phyloP scores from a whole-genome alignment of 2,113 vertebrate genomes.

The Austrofundulus limnaeus region DNA sequence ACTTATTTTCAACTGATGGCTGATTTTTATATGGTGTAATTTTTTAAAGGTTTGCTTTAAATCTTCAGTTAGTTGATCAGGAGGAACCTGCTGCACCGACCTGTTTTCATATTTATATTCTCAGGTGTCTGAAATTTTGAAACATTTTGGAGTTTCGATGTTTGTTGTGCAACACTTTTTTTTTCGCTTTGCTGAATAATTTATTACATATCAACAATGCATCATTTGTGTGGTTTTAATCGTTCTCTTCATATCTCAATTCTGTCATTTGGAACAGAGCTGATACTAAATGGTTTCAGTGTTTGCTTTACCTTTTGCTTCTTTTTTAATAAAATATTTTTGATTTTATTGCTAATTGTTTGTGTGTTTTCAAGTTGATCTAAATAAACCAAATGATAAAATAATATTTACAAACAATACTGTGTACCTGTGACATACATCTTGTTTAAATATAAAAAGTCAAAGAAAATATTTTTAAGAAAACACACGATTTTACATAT shows the following conservation, averaged over 20 bases:
- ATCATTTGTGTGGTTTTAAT: constrained; percentile 78
- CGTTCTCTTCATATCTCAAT: constrained; percentile 71
- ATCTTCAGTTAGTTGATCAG: constrained; percentile 67
- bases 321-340: constrained; percentile 64
- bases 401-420: no score
- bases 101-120: constrained; percentile 79
- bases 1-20: constrained; percentile 49
- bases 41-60: constrained; percentile 59
- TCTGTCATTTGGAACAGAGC: constrained; percentile 77
- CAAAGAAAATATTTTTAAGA: no score
- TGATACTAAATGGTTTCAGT: constrained; percentile 72
- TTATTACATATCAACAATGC: constrained; percentile 74
- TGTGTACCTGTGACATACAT: no score
- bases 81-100: constrained; percentile 70
- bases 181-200: constrained; percentile 76
- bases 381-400: no score
- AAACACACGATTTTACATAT: no score
- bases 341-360: constrained; percentile 31
- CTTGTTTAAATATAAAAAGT: no score
- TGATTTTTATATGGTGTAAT: constrained; percentile 68
- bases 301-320: constrained; percentile 74
- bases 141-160: constrained; percentile 67
- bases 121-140: constrained; percentile 76
- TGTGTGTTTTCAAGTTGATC: not conserved
- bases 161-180: constrained; percentile 70